Conservation (phyloP, 2,113 vertebrate species). For the Oryzias woworae region DNA sequence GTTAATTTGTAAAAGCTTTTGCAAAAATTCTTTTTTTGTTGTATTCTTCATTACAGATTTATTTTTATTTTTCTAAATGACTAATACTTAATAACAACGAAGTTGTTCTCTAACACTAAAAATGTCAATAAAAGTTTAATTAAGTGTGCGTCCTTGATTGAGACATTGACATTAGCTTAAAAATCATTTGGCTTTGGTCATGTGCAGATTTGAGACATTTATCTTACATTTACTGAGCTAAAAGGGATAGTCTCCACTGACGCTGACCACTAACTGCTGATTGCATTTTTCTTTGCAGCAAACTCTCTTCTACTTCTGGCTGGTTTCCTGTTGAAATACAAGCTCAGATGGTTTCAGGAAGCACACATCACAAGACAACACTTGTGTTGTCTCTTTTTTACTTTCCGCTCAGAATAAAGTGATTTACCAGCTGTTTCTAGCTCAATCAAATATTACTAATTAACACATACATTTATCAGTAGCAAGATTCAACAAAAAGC, state of each 20-base stretch:
- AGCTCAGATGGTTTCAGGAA: constrained; percentile 32
- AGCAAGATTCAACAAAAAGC: constrained; percentile 6
- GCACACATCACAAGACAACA: no score
- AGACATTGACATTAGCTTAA: background rate
- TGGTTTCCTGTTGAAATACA: background rate
- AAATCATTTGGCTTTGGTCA: background rate
- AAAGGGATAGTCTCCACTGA: constrained; percentile 36
- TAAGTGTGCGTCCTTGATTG: no score
- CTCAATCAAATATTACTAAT: constrained; percentile 1
- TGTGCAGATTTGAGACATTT: constrained; percentile 8
- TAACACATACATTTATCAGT: background rate
- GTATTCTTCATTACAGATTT: background rate
- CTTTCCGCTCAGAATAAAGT: constrained; percentile 6
- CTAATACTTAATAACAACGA: no score
- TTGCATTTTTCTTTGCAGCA: constrained; percentile 39
- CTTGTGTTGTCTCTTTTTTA: constrained; percentile 10
- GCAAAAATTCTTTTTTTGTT: no score
- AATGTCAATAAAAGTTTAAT: no score
- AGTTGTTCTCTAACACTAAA: no score
- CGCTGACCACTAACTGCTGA: constrained; percentile 54
- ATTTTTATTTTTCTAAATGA: background rate
- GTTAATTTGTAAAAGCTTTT: no score
- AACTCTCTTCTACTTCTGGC: constrained; percentile 29
- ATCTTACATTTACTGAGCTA: background rate
- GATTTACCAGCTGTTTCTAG: constrained; percentile 15